Conservation (phyloP, 2,888 invertebrate genomes). For the Entomobrya multifasciata region DNA sequence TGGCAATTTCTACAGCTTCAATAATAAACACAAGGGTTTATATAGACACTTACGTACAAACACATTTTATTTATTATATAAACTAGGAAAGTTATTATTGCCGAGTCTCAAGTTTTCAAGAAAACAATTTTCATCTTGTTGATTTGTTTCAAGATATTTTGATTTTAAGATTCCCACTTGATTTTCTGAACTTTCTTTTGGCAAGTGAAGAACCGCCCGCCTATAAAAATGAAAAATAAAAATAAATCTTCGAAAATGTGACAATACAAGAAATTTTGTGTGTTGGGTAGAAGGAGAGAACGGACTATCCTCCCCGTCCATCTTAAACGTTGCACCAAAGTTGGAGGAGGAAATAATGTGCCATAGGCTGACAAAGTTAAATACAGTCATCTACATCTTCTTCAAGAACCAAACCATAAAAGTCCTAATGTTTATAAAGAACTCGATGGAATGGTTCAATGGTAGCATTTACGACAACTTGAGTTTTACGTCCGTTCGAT, state of each 20-base stretch:
- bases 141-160: no score
- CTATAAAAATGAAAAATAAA: conserved; percentile 22
- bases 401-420: conserved; percentile 58
- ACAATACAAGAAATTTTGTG: conserved; percentile 20
- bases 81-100: no score
- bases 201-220: no score
- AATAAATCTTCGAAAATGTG: neutral
- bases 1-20: conserved; percentile 10
- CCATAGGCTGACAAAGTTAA: conserved; percentile 61
- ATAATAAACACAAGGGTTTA: neutral
- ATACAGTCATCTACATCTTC: conserved; percentile 57
- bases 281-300: neutral
- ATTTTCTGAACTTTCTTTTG: no score
- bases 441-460: no score
- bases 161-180: no score
- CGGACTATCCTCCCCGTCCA: neutral
- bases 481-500: no score
- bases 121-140: conserved; percentile 48
- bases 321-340: neutral
- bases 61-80: no score
- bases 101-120: no score
- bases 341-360: conserved; percentile 6
- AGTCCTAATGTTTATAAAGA: no score
- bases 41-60: neutral
- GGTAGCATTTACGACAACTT: no score